These are phyloP conservation scores for Semaprochilodus insignis DNA, from an alignment of 2,797 vertebrate species.

Conservation along the genomic window DNA sequence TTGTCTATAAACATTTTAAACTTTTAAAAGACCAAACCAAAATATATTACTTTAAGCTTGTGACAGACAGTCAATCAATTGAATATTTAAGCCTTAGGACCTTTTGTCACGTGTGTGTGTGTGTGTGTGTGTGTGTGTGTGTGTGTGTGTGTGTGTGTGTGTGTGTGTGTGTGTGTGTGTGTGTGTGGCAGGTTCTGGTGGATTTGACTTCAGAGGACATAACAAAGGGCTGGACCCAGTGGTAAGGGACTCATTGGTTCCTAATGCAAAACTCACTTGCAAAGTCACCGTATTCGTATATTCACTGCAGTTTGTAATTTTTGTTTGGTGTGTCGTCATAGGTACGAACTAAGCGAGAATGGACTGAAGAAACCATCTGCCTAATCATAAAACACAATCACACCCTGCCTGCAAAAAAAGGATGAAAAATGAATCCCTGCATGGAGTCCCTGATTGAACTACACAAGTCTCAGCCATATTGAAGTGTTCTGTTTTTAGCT, in stretches of 20 bases:
- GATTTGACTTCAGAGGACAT: slow-evolving; percentile 88
- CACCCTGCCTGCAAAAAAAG: slow-evolving; percentile 42
- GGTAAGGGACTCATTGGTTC: slow-evolving; percentile 75
- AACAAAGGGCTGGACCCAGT: slow-evolving; percentile 90
- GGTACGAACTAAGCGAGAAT: slow-evolving; percentile 94
- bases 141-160: too few species aligned
- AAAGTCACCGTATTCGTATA: neutral
- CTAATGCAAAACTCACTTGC: neutral
- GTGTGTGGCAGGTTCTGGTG: slow-evolving; percentile 82
- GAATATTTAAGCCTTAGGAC: too few species aligned
- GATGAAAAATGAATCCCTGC: slow-evolving; percentile 8
- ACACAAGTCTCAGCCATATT: slow-evolving; percentile 71
- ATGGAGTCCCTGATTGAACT: slow-evolving; percentile 28
- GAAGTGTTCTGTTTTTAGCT: slow-evolving; percentile 74
- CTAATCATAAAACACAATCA: slow-evolving; percentile 14
- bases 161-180: neutral
- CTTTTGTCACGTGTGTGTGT: too few species aligned
- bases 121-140: too few species aligned
- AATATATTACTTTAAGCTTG: too few species aligned
- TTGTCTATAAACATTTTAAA: too few species aligned
- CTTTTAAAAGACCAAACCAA: too few species aligned
- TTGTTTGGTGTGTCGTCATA: slow-evolving; percentile 61
- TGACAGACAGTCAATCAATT: too few species aligned
- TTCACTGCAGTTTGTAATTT: neutral
- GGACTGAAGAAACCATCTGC: slow-evolving; percentile 73